These are phyloP conservation scores for Pseudococcus viburni DNA, from an alignment of 2,888 invertebrate species.

Conservation along the genomic window DNA sequence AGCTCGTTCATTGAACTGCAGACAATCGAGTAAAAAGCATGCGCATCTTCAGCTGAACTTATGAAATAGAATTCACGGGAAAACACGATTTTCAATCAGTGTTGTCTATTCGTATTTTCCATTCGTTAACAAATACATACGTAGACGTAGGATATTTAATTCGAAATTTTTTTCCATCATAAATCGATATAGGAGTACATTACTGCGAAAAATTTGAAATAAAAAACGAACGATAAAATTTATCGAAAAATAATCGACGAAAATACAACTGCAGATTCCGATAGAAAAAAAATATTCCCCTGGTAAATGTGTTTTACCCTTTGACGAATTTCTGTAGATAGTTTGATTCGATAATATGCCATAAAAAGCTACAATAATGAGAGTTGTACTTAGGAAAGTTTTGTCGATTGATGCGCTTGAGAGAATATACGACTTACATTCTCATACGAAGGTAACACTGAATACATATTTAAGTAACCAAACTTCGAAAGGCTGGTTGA, in stretches of 20 bases:
- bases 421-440: not conserved
- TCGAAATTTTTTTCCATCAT: not conserved
- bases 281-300: not conserved
- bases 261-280: not conserved
- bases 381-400: not conserved
- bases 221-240: not conserved
- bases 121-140: not conserved
- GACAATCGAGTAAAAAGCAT: slow-evolving; percentile 58
- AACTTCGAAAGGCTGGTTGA: slow-evolving; percentile 58
- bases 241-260: not conserved
- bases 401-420: not conserved
- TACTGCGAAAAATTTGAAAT: not conserved
- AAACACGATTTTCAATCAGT: slow-evolving; percentile 43
- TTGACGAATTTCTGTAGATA: not conserved
- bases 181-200: not conserved
- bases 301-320: not conserved
- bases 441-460: slow-evolving; percentile 43
- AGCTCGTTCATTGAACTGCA: slow-evolving; percentile 61
- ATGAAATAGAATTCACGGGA: slow-evolving; percentile 10
- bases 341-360: not conserved
- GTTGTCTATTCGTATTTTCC: not conserved
- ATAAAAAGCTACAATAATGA: not conserved
- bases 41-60: slow-evolving; percentile 58
- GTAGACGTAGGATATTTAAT: not conserved
- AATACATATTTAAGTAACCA: slow-evolving; percentile 31